phyloP scores from a whole-genome alignment of 2,797 vertebrate species.

The Melanotaenia nigrans region DNA sequence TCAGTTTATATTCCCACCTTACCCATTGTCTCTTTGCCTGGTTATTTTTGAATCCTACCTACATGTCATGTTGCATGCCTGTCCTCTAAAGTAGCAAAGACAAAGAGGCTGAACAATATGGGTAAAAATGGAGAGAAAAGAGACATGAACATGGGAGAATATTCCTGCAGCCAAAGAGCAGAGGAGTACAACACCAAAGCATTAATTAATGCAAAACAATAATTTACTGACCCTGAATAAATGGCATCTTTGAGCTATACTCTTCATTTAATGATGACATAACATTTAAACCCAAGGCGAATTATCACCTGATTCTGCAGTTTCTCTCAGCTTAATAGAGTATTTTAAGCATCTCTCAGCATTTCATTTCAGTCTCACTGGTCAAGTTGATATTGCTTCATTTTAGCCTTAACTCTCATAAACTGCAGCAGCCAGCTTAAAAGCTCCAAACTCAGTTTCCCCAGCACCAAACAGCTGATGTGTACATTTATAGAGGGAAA shows the following conservation, averaged over 20 bases:
- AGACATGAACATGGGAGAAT: neutral
- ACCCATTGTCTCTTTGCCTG: slow-evolving; percentile 38
- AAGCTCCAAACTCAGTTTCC: slow-evolving; percentile 8
- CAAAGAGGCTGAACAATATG: slow-evolving; percentile 33
- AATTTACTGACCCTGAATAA: neutral
- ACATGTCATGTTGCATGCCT: slow-evolving; percentile 35
- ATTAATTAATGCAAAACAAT: slow-evolving; percentile 11
- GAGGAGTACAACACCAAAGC: neutral
- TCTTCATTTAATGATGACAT: slow-evolving; percentile 5
- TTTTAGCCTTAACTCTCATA: slow-evolving; percentile 12
- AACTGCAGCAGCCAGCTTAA: slow-evolving; percentile 21
- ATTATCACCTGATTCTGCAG: slow-evolving; percentile 19
- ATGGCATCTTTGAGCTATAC: neutral
- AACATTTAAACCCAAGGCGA: slow-evolving; percentile 4
- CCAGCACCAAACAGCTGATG: neutral
- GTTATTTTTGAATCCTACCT: slow-evolving; percentile 70
- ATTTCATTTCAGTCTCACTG: slow-evolving; percentile 24
- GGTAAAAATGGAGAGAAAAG: slow-evolving; percentile 12
- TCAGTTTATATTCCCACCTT: slow-evolving; percentile 40
- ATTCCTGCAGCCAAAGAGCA: slow-evolving; percentile 14
- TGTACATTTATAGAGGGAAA: neutral
- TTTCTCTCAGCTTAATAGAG: slow-evolving; percentile 21
- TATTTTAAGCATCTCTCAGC: slow-evolving; percentile 21
- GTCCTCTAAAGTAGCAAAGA: slow-evolving; percentile 25
- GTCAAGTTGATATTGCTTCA: slow-evolving; percentile 14